Base-by-base conservation (phyloP, 92 coral and sea anemone genomes). In the Phenganax marumi region DNA sequence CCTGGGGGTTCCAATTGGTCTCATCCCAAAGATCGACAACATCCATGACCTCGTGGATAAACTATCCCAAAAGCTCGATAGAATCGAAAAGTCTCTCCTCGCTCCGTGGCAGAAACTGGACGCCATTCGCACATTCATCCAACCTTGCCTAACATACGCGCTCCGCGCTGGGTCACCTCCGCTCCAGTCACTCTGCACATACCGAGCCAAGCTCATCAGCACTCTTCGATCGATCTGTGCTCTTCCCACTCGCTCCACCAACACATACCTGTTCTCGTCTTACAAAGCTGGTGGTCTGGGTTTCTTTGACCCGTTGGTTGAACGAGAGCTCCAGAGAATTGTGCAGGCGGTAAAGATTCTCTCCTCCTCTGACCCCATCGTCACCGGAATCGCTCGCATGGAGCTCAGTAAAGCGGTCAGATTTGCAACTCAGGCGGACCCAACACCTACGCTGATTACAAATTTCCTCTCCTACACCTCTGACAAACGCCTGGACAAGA, bases 51-150 rank as follows among this genome's bases (percentile, higher is more conserved):
- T n/a, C n/a, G n/a, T n/a, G n/a, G n/a, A n/a, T n/a, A n/a, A n/a
- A n/a, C n/a, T n/a, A n/a, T n/a, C n/a, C n/a, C n/a, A n/a, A n/a
- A n/a, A n/a, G n/a, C n/a, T n/a, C n/a, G n/a, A n/a, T n/a, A n/a
- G n/a, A n/a, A n/a, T n/a, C n/a, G n/a, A n/a, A n/a, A n/a, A n/a
- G n/a, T n/a, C n/a, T n/a, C n/a, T n/a, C n/a, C n/a, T n/a, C n/a
- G n/a, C n/a, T 50, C 84, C 75, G 8, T 80, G 84, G 84, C 84
- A 80, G 56, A 80, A 80, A 49, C 84, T 80, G 56, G 84, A 80
- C 52, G 84, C 84, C 14, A 80, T 80, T 47, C 84, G 84, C 47
- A 80, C 75, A n/a, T 80, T 80, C 72, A 68, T 80, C 48, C 84
- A 80, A 50, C 84, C 84, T 0, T 51, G 61, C 2, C 84, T 80